A percentile compares a stretch with the other conserved stretches of the same genome.
Conservation (phyloP, 2,888 invertebrate species). For the Crioceris asparagi region DNA sequence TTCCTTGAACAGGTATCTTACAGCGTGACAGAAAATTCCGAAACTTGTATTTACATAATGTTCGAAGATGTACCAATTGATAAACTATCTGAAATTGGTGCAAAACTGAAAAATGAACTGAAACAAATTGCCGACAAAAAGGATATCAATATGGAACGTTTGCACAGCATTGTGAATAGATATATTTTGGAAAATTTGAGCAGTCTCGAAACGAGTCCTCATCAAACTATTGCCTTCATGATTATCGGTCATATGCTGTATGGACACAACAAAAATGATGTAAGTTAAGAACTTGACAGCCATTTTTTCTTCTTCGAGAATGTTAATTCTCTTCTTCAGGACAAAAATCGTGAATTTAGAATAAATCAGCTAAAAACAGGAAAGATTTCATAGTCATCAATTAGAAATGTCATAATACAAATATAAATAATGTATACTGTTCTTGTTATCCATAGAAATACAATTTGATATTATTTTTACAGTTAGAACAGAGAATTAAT, state of each 20-base stretch:
- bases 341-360: no score
- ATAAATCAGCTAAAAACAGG: no score
- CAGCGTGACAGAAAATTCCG: slow-evolving; percentile 61
- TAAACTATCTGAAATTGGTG: slow-evolving; percentile 53
- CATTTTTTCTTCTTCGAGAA: no score
- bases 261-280: slow-evolving; percentile 61
- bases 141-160: slow-evolving; percentile 62
- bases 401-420: no score
- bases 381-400: no score
- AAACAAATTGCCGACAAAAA: slow-evolving; percentile 40
- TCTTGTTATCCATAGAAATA: no score
- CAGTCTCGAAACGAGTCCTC: slow-evolving; percentile 65
- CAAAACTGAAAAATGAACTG: slow-evolving; percentile 43
- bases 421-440: no score
- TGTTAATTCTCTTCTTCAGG: no score
- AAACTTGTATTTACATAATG: slow-evolving; percentile 55
- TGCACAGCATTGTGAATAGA: slow-evolving; percentile 61
- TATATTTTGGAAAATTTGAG: slow-evolving; percentile 58
- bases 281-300: slow-evolving; percentile 43
- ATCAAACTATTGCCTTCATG: slow-evolving; percentile 63
- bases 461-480: no score
- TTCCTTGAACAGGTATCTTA: slow-evolving; percentile 48
- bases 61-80: slow-evolving; percentile 65
- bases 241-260: slow-evolving; percentile 78
- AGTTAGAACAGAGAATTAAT: slow-evolving; percentile 62